phyloP scores from a whole-genome alignment of 2,888 invertebrate genomes.

The Perizoma affinitatum region DNA sequence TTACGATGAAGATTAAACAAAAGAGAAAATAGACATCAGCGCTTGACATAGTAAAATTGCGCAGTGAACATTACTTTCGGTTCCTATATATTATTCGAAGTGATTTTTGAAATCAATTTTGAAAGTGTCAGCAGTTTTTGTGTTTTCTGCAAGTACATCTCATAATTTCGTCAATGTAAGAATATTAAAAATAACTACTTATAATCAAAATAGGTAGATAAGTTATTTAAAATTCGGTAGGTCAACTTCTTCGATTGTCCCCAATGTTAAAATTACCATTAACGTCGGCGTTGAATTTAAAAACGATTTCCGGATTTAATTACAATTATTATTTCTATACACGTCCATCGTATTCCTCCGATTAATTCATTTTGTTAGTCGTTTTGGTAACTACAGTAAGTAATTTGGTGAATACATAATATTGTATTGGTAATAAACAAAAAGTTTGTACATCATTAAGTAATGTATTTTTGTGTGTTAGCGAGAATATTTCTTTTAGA shows the following conservation, averaged over 20 bases:
- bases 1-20: conserved; percentile 5
- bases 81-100: too few species aligned
- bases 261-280: conserved; percentile 29
- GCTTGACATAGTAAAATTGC: too few species aligned
- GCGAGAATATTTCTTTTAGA: too few species aligned
- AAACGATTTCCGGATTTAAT: conserved; percentile 20
- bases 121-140: too few species aligned
- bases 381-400: conserved; percentile 14
- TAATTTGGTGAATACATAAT: not conserved
- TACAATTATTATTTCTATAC: conserved; percentile 19
- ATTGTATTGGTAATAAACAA: not conserved
- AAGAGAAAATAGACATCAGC: conserved; percentile 3
- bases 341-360: conserved; percentile 19
- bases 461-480: too few species aligned
- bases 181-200: too few species aligned
- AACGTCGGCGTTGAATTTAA: conserved; percentile 25
- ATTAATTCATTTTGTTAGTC: conserved; percentile 14
- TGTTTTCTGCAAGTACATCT: too few species aligned
- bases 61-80: too few species aligned
- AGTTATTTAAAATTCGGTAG: not conserved
- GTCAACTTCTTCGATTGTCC: conserved; percentile 15
- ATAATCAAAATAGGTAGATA: too few species aligned
- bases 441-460: too few species aligned
- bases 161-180: too few species aligned
- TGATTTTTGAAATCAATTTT: too few species aligned